Evolutionary conservation across 2,888 invertebrate genomes (phyloP).

Genomic region (Parelbella ahira): DNA sequence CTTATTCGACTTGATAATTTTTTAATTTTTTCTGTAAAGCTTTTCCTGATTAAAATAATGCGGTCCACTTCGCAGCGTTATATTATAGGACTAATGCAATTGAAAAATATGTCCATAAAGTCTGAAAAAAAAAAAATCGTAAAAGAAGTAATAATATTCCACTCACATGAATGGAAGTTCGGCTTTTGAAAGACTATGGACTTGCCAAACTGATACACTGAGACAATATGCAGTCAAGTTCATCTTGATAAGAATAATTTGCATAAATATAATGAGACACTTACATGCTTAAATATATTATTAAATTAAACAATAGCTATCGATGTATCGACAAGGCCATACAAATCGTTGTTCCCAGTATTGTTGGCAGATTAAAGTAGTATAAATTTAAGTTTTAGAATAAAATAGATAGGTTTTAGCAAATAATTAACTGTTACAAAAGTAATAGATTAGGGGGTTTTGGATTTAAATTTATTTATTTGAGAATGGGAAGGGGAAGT

Average conservation of each 20-base stretch:
- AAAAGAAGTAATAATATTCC: constrained; percentile 24
- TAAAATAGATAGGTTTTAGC: too few relatives aligned
- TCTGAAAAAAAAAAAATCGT: too few relatives aligned
- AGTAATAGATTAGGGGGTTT: too few relatives aligned
- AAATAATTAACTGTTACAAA: too few relatives aligned
- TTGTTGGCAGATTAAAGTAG: constrained; percentile 15
- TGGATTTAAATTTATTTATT: too few relatives aligned
- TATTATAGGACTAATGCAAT: too few relatives aligned
- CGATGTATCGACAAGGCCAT: constrained; percentile 37
- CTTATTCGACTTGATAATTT: too few relatives aligned
- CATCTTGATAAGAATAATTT: constrained; percentile 49
- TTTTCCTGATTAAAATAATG: too few relatives aligned
- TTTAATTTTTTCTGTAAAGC: too few relatives aligned
- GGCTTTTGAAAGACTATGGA: constrained; percentile 28
- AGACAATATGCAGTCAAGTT: constrained; percentile 45
- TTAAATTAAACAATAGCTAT: constrained; percentile 38
- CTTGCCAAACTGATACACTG: constrained; percentile 38
- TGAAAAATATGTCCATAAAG: too few relatives aligned
- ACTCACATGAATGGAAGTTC: constrained; percentile 18
- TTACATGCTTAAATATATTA: constrained; percentile 36
- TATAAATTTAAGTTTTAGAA: not conserved
- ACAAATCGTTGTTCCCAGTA: constrained; percentile 21
- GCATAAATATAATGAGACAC: constrained; percentile 46
- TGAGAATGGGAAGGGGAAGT: too few relatives aligned
- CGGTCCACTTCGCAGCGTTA: too few relatives aligned